Evolutionary conservation across 2,888 invertebrate genomes (phyloP).

Genomic region (Lepidochitona cinerea): DNA sequence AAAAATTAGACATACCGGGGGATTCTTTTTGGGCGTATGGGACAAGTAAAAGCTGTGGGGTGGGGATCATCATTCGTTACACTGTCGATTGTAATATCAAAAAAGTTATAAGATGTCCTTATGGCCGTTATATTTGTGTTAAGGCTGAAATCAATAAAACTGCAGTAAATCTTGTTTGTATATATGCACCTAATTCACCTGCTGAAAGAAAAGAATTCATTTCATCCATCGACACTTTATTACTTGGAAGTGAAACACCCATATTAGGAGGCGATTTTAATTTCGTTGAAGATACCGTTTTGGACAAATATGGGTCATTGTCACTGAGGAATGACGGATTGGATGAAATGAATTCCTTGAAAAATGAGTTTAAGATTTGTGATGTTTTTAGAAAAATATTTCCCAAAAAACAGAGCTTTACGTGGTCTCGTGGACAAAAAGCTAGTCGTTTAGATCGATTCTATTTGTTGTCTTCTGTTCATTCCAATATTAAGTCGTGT

Average conservation of each 20-base stretch:
- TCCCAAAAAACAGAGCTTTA: conserved; percentile 10
- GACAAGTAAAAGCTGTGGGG: not conserved
- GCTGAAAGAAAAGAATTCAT: not conserved
- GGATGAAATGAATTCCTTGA: conserved; percentile 13
- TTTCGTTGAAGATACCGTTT: conserved; percentile 15
- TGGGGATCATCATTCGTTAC: not conserved
- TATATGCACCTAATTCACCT: not conserved
- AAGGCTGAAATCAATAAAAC: not conserved
- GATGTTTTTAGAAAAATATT: conserved; percentile 15
- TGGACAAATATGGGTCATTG: conserved; percentile 25
- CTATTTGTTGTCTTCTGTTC: not conserved
- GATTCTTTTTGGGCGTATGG: not conserved
- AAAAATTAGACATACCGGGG: not conserved
- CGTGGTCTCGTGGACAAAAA: not conserved
- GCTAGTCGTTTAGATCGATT: not conserved
- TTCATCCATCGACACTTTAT: not conserved
- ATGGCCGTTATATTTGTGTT: not conserved
- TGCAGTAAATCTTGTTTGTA: not conserved
- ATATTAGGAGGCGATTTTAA: conserved; percentile 26
- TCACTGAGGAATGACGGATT: conserved; percentile 8
- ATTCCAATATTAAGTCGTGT: not conserved
- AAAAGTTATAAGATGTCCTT: not conserved
- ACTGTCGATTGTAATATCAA: too few species aligned
- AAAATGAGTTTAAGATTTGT: conserved; percentile 14
- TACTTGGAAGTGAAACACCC: not conserved